Percentiles rank a stretch among this genome's conserved stretches.
Evolutionary conservation across 2,797 vertebrate genomes (phyloP).

Genomic region (Bradypus variegatus): DNA sequence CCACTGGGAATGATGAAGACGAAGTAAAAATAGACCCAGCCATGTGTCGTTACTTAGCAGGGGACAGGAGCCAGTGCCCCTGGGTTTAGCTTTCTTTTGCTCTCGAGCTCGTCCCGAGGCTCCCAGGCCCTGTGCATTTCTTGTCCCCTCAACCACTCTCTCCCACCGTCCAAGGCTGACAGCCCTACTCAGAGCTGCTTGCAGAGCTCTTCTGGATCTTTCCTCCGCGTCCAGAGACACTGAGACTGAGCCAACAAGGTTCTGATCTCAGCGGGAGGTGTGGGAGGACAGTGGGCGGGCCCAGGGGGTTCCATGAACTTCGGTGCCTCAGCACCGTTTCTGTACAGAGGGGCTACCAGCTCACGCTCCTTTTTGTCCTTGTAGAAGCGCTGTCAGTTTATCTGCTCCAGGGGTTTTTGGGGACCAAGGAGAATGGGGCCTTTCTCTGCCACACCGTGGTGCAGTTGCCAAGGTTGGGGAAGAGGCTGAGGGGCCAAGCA

Average conservation of each 20-base stretch:
- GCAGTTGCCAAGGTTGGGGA: not conserved
- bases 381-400: no score
- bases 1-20: not conserved
- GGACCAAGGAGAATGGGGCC: not conserved
- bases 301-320: no score
- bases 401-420: not conserved
- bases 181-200: not conserved
- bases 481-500: not conserved
- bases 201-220: not conserved
- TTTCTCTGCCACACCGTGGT: not conserved
- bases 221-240: not conserved
- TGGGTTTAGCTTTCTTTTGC: not conserved
- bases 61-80: accelerated
- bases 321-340: accelerated
- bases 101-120: no score
- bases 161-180: not conserved
- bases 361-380: not conserved
- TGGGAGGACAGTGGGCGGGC: not conserved
- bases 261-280: no score
- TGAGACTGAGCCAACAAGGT: not conserved
- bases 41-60: accelerated
- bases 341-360: not conserved
- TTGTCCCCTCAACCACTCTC: not conserved
- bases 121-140: no score
- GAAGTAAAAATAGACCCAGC: not conserved